Evolutionary conservation across 2,888 invertebrate genomes (phyloP), one percentile per base, ranked within the genome.

Genomic region (Oxycera nigricornis): DNA sequence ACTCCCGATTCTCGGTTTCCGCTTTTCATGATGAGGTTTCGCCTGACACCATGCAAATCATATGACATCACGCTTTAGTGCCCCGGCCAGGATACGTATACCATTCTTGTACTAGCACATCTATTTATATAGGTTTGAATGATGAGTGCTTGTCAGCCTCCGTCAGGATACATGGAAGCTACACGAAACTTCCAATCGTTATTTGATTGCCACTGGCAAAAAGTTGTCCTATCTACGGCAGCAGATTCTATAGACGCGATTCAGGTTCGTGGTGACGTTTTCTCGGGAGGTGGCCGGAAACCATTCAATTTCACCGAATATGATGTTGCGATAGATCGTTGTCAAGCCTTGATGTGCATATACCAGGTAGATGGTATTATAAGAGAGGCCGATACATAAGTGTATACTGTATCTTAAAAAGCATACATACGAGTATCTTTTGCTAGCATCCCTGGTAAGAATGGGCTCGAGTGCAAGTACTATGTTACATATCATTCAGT

Each of bases 161-260:
- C 17, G 17, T 17, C 17, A 24, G 24, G 24, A 17, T n/a, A n/a
- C n/a, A n/a, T 55, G 55, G 55, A 55, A 55, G 22, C 7, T 6
- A 22, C 55, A 55, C 11, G 22, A 55, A 20, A 20, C 55, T 55
- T 55, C 22, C 55, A 55, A 55, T 55, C 55, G 55, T 55, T 55
- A 55, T 55, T 55, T 55, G 55, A 55, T 55, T 55, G 59, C 59
- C 59, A 30, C 30, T 30, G 30, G 59, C 59, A 24, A 59, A 26
- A 59, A 59, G 30, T 59, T 28, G 59, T 14, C 30, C 59, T 30
- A 2, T 22, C 24, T 55, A 11, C 22, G 4, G 24, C 22, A 55
- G 20, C 55, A 20, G 2, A 6, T 22, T 55, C 22, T 24, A 22
- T 55, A 55, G 6, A 55, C 20, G 55, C 55, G 24, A 22, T 24